phyloP scores from a whole-genome alignment of 2,888 invertebrate species.

The Caenorhabditis sp. region DNA sequence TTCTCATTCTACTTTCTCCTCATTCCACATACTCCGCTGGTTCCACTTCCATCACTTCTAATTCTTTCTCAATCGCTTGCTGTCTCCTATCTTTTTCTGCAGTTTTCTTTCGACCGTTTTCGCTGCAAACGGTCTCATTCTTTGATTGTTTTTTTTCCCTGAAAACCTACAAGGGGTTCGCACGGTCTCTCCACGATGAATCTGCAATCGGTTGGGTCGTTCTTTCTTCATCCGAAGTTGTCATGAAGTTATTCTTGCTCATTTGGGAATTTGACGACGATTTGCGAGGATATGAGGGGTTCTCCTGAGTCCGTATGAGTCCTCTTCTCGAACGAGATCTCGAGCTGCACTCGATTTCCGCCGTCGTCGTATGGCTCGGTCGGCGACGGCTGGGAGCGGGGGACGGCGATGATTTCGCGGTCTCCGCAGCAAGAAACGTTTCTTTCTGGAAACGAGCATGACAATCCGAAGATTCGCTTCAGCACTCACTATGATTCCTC shows the following conservation, averaged over 20 bases:
- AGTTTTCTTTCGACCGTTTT: too few relatives aligned
- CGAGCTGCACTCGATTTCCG: slow-evolving; percentile 3
- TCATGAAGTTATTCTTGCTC: slow-evolving; percentile 15
- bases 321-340: slow-evolving; percentile 3
- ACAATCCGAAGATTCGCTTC: too few relatives aligned
- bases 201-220: slow-evolving; percentile 16
- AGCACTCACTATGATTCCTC: slow-evolving; percentile 35
- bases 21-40: slow-evolving; percentile 1
- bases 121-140: background rate
- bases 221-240: background rate
- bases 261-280: background rate
- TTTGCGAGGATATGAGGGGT: background rate
- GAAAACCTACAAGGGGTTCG: background rate
- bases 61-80: too few relatives aligned
- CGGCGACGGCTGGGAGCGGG: too few relatives aligned
- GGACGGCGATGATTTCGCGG: background rate
- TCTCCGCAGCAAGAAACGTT: background rate
- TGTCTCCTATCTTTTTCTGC: too few relatives aligned
- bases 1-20: too few relatives aligned
- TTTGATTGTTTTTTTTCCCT: background rate
- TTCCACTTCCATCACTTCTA: slow-evolving; percentile 2
- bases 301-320: background rate
- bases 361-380: too few relatives aligned
- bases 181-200: slow-evolving; percentile 25
- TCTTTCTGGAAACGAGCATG: slow-evolving; percentile 30